A percentile compares a stretch with the other conserved stretches of the same genome.
Evolutionary conservation across 2,113 vertebrate genomes (phyloP).

Genomic region (Macrotus californicus): DNA sequence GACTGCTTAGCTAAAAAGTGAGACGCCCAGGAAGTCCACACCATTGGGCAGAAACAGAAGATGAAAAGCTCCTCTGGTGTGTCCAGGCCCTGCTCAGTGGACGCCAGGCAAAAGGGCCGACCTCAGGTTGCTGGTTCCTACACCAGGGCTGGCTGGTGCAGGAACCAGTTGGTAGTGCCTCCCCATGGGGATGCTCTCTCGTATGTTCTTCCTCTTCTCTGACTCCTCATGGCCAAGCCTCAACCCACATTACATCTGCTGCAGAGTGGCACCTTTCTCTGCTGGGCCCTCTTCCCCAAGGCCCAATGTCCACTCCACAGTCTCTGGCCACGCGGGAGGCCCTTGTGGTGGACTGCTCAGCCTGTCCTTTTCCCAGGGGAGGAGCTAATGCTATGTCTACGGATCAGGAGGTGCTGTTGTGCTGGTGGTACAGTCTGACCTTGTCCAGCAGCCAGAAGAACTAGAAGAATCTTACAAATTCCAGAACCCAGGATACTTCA

Average conservation of each 20-base stretch:
- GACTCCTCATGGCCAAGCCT: constrained; percentile 88
- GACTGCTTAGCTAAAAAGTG: constrained; percentile 78
- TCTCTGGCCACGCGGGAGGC: constrained; percentile 91
- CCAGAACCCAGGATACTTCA: constrained; percentile 58
- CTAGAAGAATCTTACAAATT: constrained; percentile 41
- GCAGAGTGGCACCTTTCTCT: constrained; percentile 82
- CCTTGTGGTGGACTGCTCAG: constrained; percentile 90
- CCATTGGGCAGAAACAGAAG: constrained; percentile 82
- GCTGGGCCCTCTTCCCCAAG: constrained; percentile 85
- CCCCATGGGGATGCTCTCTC: constrained; percentile 84
- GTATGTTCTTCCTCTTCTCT: constrained; percentile 93
- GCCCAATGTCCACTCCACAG: constrained; percentile 86
- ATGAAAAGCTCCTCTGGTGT: constrained; percentile 86
- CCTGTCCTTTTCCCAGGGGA: constrained; percentile 88
- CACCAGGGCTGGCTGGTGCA: constrained; percentile 88
- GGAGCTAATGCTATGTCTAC: constrained; percentile 90
- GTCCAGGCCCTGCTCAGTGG: constrained; percentile 93
- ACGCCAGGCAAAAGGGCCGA: constrained; percentile 81
- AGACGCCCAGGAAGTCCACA: constrained; percentile 82
- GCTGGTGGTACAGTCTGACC: constrained; percentile 87
- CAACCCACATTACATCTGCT: constrained; percentile 82
- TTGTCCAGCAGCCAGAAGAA: constrained; percentile 72
- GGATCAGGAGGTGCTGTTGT: constrained; percentile 88
- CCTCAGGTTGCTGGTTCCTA: constrained; percentile 90
- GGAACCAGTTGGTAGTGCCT: constrained; percentile 80